These are phyloP conservation scores for Stenodera caucasica DNA, from an alignment of 2,888 invertebrate species.

Conservation along the genomic window DNA sequence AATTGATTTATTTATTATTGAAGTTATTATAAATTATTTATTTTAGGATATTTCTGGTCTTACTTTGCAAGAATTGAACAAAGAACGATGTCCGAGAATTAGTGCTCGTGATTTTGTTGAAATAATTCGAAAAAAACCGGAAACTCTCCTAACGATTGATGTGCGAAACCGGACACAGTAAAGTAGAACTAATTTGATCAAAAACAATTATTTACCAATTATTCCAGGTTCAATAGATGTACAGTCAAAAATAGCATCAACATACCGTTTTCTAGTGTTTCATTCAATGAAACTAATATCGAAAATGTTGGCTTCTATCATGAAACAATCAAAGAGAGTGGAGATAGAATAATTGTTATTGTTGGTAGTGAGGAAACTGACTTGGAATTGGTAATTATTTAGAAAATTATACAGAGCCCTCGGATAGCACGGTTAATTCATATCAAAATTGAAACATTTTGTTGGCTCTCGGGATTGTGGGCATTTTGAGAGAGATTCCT, in stretches of 20 bases:
- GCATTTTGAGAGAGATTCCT: too few relatives aligned
- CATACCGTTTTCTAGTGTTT: constrained; percentile 82
- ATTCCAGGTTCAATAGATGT: constrained; percentile 72
- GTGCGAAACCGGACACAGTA: constrained; percentile 67
- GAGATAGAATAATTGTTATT: constrained; percentile 71
- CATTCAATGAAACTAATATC: constrained; percentile 68
- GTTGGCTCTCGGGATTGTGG: too few relatives aligned
- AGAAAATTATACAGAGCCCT: constrained; percentile 45
- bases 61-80: constrained; percentile 68
- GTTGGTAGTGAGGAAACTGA: constrained; percentile 79
- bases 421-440: constrained; percentile 6
- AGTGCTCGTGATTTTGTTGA: constrained; percentile 82
- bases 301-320: constrained; percentile 70
- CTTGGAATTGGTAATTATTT: constrained; percentile 67
- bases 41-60: constrained; percentile 71
- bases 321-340: constrained; percentile 63
- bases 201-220: constrained; percentile 50
- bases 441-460: too few relatives aligned
- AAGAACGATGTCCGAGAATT: constrained; percentile 80
- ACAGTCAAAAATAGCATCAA: constrained; percentile 82
- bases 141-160: constrained; percentile 67
- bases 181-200: constrained; percentile 35
- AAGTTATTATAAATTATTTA: too few relatives aligned
- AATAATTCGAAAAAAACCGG: constrained; percentile 64
- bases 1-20: constrained; percentile 13